Base-by-base conservation (phyloP, 2,888 invertebrate genomes). In the Orthonychiurus folsomi region DNA sequence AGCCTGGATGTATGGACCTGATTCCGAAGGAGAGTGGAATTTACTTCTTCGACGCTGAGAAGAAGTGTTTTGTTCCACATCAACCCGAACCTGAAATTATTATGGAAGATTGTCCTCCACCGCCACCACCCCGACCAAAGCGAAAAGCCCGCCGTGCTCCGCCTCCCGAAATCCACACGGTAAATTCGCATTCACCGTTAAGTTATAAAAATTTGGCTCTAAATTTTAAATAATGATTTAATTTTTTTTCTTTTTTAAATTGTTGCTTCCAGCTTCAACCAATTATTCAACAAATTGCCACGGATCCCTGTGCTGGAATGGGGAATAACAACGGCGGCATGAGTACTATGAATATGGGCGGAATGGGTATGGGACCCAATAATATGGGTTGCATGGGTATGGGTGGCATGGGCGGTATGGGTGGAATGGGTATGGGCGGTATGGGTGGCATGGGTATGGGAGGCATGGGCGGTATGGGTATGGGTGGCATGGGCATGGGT, bases 1-100 rank as follows among this genome's bases (percentile, higher is more conserved):
- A 37, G 37, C 37, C 37, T 37, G 15, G 15, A 37, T 15, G 15
- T 15, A 37, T 9, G 37, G 15, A 15, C 5, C 2, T 63, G 18
- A 20, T 63, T 18, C 69, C 69, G 0, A 61, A 56, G 15, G 52
- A 55, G 23, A 67, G 67, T 58, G 69, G 69, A 21, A 23, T 67
- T 50, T 69, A 69, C 47, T 65, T 62, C 26, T 67, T 61, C 52
- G 66, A 67, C 23, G 61, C 60, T 12, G 23, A 56, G 52, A 5
- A 52, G n/a, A 5, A n/a, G 5, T 23, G 24, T 21, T 52, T 52
- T 20, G 9, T 52, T 3, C 52, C 52, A 12, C 52, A 52, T 23
- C 3, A 52, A 20, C 52, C 20, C 9, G 52, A 52, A n/a, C 21
- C 24, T 20, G 52, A 21, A 23, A 23, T 52, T 23, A 52, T 21